Evolutionary conservation across 2,113 vertebrate species (phyloP).

Genomic region (Mellivora capensis): DNA sequence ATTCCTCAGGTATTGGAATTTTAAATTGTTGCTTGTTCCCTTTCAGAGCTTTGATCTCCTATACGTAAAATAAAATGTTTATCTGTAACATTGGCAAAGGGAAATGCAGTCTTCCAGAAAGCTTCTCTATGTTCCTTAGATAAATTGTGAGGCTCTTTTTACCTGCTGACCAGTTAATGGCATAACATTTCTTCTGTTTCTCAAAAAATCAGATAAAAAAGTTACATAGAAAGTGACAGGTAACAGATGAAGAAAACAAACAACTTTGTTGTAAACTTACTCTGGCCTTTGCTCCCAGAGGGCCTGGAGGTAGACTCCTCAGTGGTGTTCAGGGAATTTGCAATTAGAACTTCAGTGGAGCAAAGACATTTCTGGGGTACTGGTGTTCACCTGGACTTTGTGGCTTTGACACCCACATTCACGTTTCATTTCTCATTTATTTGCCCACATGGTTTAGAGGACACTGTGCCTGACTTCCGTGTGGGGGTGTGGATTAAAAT

Average conservation of each 20-base stretch:
- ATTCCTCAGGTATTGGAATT: constrained; percentile 25
- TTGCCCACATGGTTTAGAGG: background rate
- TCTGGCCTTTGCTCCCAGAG: background rate
- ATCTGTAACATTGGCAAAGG: constrained; percentile 10
- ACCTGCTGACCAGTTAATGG: constrained; percentile 11
- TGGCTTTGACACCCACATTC: background rate
- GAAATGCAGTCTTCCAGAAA: background rate
- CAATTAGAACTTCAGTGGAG: background rate
- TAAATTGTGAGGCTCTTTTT: constrained; percentile 13
- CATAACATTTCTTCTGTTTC: constrained; percentile 19
- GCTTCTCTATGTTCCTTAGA: background rate
- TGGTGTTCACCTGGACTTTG: background rate
- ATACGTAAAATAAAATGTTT: constrained; percentile 41
- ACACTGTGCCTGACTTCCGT: background rate
- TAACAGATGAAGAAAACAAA: background rate
- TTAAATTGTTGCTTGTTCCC: constrained; percentile 41
- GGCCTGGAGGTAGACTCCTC: background rate
- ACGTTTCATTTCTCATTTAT: constrained; percentile 10
- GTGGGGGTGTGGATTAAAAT: background rate
- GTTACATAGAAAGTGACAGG: background rate
- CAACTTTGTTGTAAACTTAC: background rate
- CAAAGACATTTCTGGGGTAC: background rate
- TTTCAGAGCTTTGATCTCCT: constrained; percentile 49
- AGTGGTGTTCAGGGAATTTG: background rate
- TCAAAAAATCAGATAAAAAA: constrained; percentile 41